Percentiles rank a stretch among this genome's conserved stretches.
Conservation (phyloP, 2,113 vertebrate species). For the Chloebia gouldiae region DNA sequence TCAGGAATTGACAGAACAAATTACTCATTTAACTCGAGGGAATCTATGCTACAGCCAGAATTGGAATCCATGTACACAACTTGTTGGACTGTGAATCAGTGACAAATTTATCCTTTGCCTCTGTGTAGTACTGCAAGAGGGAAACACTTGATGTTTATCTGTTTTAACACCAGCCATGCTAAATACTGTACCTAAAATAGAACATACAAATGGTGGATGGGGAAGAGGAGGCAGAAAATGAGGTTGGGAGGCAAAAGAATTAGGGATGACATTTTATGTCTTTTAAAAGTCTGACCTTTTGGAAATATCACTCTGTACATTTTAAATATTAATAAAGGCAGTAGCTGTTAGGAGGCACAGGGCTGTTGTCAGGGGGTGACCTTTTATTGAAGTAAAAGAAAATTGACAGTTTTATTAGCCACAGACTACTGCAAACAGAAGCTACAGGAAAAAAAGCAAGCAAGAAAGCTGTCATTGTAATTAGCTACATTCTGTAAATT, state of each 20-base stretch:
- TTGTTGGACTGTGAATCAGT: not conserved
- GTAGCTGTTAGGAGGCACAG: conserved; percentile 73
- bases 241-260: conserved; percentile 45
- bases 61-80: not conserved
- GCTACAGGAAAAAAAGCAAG: conserved; percentile 39
- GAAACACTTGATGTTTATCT: conserved; percentile 5
- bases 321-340: conserved; percentile 94
- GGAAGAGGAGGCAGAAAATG: not conserved
- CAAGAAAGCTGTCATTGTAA: conserved; percentile 52
- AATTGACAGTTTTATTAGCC: conserved; percentile 80
- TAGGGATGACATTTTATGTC: conserved; percentile 77
- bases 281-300: conserved; percentile 91
- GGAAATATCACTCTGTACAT: conserved; percentile 94
- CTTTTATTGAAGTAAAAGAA: conserved; percentile 80
- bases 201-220: conserved; percentile 12
- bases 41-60: not conserved
- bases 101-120: conserved; percentile 2
- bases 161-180: conserved; percentile 51
- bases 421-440: conserved; percentile 50
- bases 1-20: not conserved
- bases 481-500: conserved; percentile 61
- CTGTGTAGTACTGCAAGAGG: not conserved
- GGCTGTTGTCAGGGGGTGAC: conserved; percentile 76
- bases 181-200: conserved; percentile 36
- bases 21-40: conserved; percentile 20